Percentiles rank a stretch among this genome's conserved stretches.
These are phyloP conservation scores for Sipha maydis DNA, from an alignment of 2,888 invertebrate species.

Conservation along the genomic window DNA sequence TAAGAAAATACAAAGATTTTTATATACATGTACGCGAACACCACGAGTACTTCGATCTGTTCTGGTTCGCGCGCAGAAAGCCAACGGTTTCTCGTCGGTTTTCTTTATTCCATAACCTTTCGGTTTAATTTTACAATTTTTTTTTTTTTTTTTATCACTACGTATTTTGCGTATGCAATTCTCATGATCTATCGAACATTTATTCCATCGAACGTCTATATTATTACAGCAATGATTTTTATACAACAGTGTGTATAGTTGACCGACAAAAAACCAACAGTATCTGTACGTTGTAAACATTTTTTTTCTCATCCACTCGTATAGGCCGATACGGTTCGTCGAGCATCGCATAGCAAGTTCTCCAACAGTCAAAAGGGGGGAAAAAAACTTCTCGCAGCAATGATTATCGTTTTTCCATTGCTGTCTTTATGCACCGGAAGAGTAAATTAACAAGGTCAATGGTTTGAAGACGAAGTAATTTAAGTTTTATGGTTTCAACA, in stretches of 20 bases:
- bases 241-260: slow-evolving; percentile 10
- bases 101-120: background rate
- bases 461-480: slow-evolving; percentile 46
- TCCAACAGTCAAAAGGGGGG: slow-evolving; percentile 7
- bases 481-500: background rate
- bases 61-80: background rate
- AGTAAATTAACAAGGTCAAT: slow-evolving; percentile 59
- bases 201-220: background rate
- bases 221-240: slow-evolving; percentile 3
- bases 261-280: slow-evolving; percentile 47
- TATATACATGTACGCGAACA: background rate
- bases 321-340: slow-evolving; percentile 51
- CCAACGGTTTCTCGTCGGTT: slow-evolving; percentile 21
- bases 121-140: too few relatives aligned
- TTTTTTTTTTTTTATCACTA: background rate
- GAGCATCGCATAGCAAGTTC: background rate
- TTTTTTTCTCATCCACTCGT: slow-evolving; percentile 16
- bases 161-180: background rate
- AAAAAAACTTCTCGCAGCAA: slow-evolving; percentile 9
- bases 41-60: background rate
- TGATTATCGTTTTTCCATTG: slow-evolving; percentile 50
- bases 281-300: background rate
- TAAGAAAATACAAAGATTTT: background rate
- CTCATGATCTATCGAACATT: slow-evolving; percentile 22
- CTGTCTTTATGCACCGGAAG: slow-evolving; percentile 35